Percentiles rank a stretch among this genome's conserved stretches.
Evolutionary conservation across 2,113 vertebrate genomes (phyloP).

Genomic region (Jacana jacana): DNA sequence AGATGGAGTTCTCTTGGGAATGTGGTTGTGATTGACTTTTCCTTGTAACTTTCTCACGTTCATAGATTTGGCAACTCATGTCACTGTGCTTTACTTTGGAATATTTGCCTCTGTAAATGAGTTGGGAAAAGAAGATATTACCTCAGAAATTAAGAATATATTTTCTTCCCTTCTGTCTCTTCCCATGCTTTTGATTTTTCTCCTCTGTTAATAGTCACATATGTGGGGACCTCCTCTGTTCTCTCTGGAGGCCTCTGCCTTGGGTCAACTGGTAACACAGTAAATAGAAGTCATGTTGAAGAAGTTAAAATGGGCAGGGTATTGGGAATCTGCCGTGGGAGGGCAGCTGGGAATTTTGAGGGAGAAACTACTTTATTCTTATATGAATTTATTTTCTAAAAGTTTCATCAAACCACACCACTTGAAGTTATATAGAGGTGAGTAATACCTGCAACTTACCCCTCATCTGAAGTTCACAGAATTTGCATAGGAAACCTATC

Average conservation of each 20-base stretch:
- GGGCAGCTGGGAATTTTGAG: not conserved
- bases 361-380: not conserved
- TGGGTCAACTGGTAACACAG: not conserved
- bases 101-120: not conserved
- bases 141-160: not conserved
- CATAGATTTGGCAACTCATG: not conserved
- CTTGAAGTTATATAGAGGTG: not conserved
- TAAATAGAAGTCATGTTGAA: not conserved
- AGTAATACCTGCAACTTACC: not conserved
- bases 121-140: not conserved
- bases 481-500: not conserved
- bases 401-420: not conserved
- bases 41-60: not conserved
- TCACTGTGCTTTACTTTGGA: not conserved
- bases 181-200: not conserved
- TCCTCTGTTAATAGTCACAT: not conserved
- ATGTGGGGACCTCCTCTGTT: not conserved
- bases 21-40: not conserved
- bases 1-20: not conserved
- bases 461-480: not conserved
- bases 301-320: not conserved
- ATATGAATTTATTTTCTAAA: not conserved
- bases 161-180: not conserved
- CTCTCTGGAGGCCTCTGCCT: not conserved
- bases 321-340: not conserved